A percentile compares a stretch with the other conserved stretches of the same genome.
These are phyloP conservation scores for Xiphophorus couchianus DNA, from an alignment of 2,113 vertebrate species.

Conservation along the genomic window DNA sequence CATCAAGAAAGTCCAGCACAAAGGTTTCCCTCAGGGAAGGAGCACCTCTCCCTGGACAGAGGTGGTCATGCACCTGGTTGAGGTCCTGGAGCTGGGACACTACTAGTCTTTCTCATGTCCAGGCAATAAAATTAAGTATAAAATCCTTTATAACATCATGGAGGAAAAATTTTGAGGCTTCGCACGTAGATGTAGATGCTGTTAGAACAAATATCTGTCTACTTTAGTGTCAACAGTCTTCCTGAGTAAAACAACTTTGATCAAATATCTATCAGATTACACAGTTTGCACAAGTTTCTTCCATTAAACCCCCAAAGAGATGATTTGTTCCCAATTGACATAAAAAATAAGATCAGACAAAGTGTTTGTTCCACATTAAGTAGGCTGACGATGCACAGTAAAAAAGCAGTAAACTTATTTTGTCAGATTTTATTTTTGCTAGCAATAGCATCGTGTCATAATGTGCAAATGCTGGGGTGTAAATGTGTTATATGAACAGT, in stretches of 20 bases:
- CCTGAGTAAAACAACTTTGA: not conserved
- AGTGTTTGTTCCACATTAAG: too few species aligned
- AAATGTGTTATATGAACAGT: not conserved
- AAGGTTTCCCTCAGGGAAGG: slow-evolving; percentile 12
- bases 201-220: not conserved
- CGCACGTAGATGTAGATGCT: not conserved
- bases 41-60: slow-evolving; percentile 72
- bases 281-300: too few species aligned
- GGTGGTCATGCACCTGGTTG: slow-evolving; percentile 74
- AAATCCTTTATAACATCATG: too few species aligned
- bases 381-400: too few species aligned
- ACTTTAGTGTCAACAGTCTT: not conserved
- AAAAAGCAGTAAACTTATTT: too few species aligned
- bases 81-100: slow-evolving; percentile 65
- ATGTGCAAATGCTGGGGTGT: not conserved
- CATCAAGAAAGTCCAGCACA: slow-evolving; percentile 54
- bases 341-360: too few species aligned
- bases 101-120: slow-evolving; percentile 38
- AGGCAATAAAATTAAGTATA: not conserved
- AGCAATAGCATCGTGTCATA: not conserved
- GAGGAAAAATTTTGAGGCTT: too few species aligned
- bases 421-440: too few species aligned
- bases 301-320: not conserved
- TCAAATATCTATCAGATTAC: not conserved
- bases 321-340: not conserved